Percentiles rank a stretch among this genome's conserved stretches.
Evolutionary conservation across 2,797 vertebrate species (phyloP).

Genomic region (Prionace glauca): DNA sequence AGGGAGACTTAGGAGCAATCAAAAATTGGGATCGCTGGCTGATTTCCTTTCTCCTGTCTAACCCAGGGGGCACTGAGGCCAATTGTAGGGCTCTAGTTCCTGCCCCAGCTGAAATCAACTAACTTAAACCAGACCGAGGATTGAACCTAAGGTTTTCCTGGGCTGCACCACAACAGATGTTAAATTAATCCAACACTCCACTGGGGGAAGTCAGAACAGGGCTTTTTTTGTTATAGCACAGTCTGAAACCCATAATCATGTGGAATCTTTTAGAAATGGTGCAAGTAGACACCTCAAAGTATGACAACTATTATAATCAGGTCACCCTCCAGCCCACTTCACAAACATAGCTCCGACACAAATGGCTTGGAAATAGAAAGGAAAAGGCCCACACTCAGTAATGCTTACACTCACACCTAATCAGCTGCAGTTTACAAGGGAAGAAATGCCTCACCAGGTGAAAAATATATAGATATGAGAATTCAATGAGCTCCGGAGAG

Average conservation of each 20-base stretch:
- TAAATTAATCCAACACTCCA: not conserved
- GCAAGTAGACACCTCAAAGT: not conserved
- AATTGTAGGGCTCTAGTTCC: not conserved
- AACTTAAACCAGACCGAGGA: not conserved
- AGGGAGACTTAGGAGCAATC: not conserved
- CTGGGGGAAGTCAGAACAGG: not conserved
- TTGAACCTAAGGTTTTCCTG: not conserved
- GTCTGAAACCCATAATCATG: not conserved
- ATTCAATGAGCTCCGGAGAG: not conserved
- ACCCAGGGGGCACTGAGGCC: not conserved
- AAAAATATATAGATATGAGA: not conserved
- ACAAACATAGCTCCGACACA: not conserved
- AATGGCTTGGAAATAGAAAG: not conserved
- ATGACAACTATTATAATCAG: not conserved
- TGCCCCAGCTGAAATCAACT: not conserved
- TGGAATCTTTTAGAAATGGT: slow-evolving; percentile 20
- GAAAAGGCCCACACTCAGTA: not conserved
- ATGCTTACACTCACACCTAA: not conserved
- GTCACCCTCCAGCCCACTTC: not conserved
- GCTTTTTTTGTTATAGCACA: not conserved
- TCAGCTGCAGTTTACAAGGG: not conserved
- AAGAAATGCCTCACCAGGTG: not conserved
- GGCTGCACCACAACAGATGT: not conserved
- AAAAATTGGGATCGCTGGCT: not conserved
- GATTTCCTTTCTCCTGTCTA: not conserved